Conservation (phyloP, 1,140 invertebrate species). For the Antheraea pernyi region DNA sequence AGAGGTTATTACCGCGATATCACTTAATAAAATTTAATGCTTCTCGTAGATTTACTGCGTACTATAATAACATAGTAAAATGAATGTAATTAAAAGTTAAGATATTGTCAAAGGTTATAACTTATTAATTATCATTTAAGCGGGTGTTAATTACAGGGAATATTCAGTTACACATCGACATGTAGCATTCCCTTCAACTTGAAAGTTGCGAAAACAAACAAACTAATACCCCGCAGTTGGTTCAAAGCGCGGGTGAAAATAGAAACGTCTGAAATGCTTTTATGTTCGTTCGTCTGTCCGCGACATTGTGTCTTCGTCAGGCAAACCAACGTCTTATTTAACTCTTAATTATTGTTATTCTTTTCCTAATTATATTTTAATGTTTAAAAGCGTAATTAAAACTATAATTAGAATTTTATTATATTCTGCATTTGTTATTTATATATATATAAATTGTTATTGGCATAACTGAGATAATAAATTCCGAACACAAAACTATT, state of each 20-base stretch:
- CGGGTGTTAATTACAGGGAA: not conserved
- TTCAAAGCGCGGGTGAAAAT: constrained; percentile 65
- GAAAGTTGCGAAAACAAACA: constrained; percentile 71
- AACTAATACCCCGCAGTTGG: constrained; percentile 47
- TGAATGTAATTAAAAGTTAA: too few relatives aligned
- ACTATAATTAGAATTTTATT: too few relatives aligned
- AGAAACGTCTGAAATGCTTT: constrained; percentile 67
- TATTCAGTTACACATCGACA: not conserved
- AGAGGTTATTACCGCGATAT: too few relatives aligned
- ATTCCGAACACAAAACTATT: too few relatives aligned
- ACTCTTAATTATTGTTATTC: not conserved
- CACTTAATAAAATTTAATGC: too few relatives aligned
- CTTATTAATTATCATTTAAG: not conserved
- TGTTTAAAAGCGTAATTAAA: too few relatives aligned
- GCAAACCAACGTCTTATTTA: not conserved
- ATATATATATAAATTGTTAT: too few relatives aligned
- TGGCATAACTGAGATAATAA: too few relatives aligned
- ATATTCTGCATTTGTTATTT: too few relatives aligned
- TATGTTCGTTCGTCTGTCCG: constrained; percentile 52
- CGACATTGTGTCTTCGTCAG: constrained; percentile 30
- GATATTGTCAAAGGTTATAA: not conserved
- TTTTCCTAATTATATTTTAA: not conserved
- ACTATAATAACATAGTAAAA: too few relatives aligned
- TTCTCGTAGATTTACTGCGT: too few relatives aligned
- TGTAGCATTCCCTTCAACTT: constrained; percentile 41